A percentile compares a stretch with the other conserved stretches of the same genome.
phyloP scores from a whole-genome alignment of 2,113 vertebrate genomes.

The Verasper variegatus region DNA sequence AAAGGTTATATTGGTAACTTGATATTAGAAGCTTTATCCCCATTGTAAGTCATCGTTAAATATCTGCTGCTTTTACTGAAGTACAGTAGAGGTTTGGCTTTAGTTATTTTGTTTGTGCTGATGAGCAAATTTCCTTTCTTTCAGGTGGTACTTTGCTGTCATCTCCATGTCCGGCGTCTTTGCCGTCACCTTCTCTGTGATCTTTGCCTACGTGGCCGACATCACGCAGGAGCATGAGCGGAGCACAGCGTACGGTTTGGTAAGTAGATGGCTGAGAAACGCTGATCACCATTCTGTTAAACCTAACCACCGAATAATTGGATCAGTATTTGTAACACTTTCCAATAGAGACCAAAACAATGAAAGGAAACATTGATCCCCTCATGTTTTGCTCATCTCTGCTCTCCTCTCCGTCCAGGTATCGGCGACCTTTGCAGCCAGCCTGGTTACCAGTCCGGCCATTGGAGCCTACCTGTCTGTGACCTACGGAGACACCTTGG shows the following conservation, averaged over 20 bases:
- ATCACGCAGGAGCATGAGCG: slow-evolving; percentile 93
- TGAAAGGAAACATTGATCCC: not conserved
- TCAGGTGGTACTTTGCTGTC: slow-evolving; percentile 95
- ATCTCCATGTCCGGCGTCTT: slow-evolving; percentile 95
- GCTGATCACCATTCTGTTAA: too few species aligned
- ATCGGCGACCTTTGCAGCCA: slow-evolving; percentile 92
- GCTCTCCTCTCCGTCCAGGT: slow-evolving; percentile 77
- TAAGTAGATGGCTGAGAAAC: slow-evolving; percentile 67
- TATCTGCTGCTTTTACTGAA: not conserved
- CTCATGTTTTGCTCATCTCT: not conserved
- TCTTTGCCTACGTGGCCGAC: slow-evolving; percentile 92
- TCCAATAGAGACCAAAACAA: too few species aligned
- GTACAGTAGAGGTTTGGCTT: not conserved
- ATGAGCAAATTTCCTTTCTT: slow-evolving; percentile 4
- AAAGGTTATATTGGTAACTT: not conserved
- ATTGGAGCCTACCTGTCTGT: slow-evolving; percentile 91
- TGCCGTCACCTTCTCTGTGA: slow-evolving; percentile 92
- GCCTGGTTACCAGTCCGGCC: slow-evolving; percentile 92
- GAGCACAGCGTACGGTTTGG: slow-evolving; percentile 92
- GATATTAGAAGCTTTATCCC: not conserved
- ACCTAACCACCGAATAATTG: too few species aligned
- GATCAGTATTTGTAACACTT: too few species aligned
- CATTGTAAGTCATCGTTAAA: not conserved
- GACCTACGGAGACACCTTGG: slow-evolving; percentile 88
- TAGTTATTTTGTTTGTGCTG: not conserved